Evolutionary conservation across 2,888 invertebrate species (phyloP).

Genomic region (Dryomyza anilis): DNA sequence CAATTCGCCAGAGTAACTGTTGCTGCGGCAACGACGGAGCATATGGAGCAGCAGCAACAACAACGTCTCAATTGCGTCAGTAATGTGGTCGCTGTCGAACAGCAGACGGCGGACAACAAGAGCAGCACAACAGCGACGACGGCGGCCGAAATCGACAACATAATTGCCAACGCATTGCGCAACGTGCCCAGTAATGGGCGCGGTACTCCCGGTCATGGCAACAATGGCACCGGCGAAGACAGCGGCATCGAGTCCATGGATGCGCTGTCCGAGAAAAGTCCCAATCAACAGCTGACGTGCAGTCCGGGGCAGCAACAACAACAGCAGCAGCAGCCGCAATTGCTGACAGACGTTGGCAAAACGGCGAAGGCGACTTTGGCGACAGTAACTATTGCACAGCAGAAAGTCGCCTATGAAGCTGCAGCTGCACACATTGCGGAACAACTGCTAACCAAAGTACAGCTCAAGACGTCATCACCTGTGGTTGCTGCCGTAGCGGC

Average conservation of each 20-base stretch:
- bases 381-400: neutral
- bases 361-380: conserved; percentile 10
- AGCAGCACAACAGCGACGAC: conserved; percentile 33
- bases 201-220: conserved; percentile 63
- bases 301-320: conserved; percentile 65
- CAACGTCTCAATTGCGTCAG: neutral
- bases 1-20: too few species aligned
- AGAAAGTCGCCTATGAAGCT: neutral
- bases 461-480: conserved; percentile 3
- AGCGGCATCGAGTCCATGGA: conserved; percentile 94
- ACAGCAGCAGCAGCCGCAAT: conserved; percentile 2
- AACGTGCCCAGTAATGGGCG: conserved; percentile 60
- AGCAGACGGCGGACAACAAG: conserved; percentile 9
- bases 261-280: conserved; percentile 88
- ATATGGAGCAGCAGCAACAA: neutral
- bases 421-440: neutral
- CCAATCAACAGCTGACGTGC: conserved; percentile 76
- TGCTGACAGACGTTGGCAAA: conserved; percentile 43
- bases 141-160: conserved; percentile 28
- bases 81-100: neutral
- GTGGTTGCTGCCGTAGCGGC: conserved; percentile 15
- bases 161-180: conserved; percentile 39
- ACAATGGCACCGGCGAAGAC: conserved; percentile 72
- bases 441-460: neutral
- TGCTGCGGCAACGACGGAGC: neutral